These are phyloP conservation scores for Probaryconus sp. DNA, from an alignment of 1,140 invertebrate species.

Conservation along the genomic window DNA sequence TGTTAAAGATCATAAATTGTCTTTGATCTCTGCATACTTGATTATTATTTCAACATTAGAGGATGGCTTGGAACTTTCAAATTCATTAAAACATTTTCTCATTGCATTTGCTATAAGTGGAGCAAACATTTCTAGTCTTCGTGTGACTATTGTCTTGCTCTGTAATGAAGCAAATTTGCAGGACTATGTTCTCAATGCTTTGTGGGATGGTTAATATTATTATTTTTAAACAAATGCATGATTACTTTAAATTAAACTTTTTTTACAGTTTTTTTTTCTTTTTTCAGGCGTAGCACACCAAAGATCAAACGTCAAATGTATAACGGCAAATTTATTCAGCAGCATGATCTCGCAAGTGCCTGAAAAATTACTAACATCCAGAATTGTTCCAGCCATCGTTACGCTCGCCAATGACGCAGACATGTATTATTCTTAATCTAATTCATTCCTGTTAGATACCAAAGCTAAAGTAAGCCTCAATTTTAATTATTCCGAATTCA, in stretches of 20 bases:
- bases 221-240: neutral
- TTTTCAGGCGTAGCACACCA: constrained; percentile 82
- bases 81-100: constrained; percentile 71
- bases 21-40: constrained; percentile 71
- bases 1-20: constrained; percentile 61
- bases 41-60: constrained; percentile 69
- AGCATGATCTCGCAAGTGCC: constrained; percentile 79
- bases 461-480: no score
- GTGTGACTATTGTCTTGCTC: constrained; percentile 79
- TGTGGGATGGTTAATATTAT: constrained; percentile 83
- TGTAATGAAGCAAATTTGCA: constrained; percentile 78
- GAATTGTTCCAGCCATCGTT: constrained; percentile 84
- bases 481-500: no score
- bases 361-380: constrained; percentile 80
- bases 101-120: constrained; percentile 72
- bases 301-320: constrained; percentile 80
- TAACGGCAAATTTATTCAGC: constrained; percentile 82
- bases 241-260: neutral
- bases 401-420: constrained; percentile 85
- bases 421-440: constrained; percentile 75
- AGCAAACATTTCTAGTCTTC: constrained; percentile 77
- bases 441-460: no score
- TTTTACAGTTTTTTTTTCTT: constrained; percentile 20
- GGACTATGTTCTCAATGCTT: constrained; percentile 81
- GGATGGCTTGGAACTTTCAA: constrained; percentile 64